Base-by-base conservation (phyloP, 2,113 vertebrate species). In the Sander lucioperca region DNA sequence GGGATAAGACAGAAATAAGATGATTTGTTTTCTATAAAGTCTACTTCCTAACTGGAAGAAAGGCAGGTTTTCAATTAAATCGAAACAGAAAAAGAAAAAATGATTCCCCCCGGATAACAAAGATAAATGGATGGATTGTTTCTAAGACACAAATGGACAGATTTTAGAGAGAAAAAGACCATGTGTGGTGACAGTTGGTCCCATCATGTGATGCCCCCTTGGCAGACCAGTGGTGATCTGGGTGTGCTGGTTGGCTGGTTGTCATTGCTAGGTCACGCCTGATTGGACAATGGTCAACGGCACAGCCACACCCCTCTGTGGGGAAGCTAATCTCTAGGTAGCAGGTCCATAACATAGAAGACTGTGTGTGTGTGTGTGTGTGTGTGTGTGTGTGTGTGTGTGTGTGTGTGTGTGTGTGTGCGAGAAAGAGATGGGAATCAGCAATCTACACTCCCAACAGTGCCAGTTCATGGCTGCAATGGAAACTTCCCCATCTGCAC, bases 111-210 rank as follows among this genome's bases (percentile, higher is more conserved):
- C 36, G n/a, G 56, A 84, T 62, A 71, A 61, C 36, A 45, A 86
- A 82, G 53, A 85, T 83, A 86, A 87, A 83, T 80, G 63, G 69
- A 74, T 67, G 75, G 45, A 82, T 83, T 85, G 85, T 82, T 84
- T 63, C 67, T 85, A 4, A 16, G 75, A 82, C 72, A 81, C 82
- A 82, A 88, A 80, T 48, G 80, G 77, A 82, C 85, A 90, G 88
- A 91, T 91, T 84, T 88, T 61, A 69, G 82, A 66, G 86, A 82
- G 83, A 85, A 68, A 89, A 75, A 85, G 88, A 89, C 82, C 92
- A 91, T 93, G 91, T 94, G 93, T 86, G 89, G 83, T 89, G 92
- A 93, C 93, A 94, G 93, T 94, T 94, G 92, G 91, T 91, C 86
- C 74, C 79, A 71, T 91, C 91, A 91, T 91, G 90, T 90, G 92